Evolutionary conservation across 2,888 invertebrate species (phyloP), one percentile per base, ranked within the genome.

Genomic region (Fabriciana adippe): DNA sequence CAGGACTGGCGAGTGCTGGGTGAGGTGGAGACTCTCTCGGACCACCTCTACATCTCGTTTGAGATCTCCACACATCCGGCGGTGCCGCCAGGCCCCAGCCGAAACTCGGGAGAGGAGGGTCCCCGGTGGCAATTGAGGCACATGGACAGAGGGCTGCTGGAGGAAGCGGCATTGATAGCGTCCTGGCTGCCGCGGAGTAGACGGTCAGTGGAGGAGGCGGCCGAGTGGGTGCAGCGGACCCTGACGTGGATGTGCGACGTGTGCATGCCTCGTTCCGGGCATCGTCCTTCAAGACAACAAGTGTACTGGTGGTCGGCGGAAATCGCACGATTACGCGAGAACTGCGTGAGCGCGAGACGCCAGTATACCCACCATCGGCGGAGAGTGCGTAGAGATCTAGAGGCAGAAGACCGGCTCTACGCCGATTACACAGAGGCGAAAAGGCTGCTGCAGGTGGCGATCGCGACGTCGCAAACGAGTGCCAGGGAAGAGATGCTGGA

Each of bases 391-490:
- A 15, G 35, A n/a, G 15, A 26, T 21, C 31, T 31, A 50, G 61
- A 16, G 26, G 61, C 50, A n/a, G 51, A 68, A 31, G 61, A 68
- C 41, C 31, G 31, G 15, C 59, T 59, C 18, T 18, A 61, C 14
- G 55, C 45, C 16, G 16, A 14, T 21, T 50, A 64, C 11, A 60
- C 47, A 48, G 41, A 18, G 45, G 57, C 45, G 13, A 18, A 3
- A 3, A 45, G 6, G 1, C 3, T 11, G 21, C 21, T 57, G 45
- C 11, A 55, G 31, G 31, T 15, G 15, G 55, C 13, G 15, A 55
- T 55, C 31, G 31, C 5, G 31, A n/a, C 3, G 15, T 55, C 55
- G 55, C 13, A 31, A 31, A n/a, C 55, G 31, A 31, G 2, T 1
- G 11, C 51, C 67, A 31, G 31, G 31, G 6, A 6, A 6, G 31